Evolutionary conservation across 2,113 vertebrate species (phyloP).

Genomic region (Mobula hypostoma): DNA sequence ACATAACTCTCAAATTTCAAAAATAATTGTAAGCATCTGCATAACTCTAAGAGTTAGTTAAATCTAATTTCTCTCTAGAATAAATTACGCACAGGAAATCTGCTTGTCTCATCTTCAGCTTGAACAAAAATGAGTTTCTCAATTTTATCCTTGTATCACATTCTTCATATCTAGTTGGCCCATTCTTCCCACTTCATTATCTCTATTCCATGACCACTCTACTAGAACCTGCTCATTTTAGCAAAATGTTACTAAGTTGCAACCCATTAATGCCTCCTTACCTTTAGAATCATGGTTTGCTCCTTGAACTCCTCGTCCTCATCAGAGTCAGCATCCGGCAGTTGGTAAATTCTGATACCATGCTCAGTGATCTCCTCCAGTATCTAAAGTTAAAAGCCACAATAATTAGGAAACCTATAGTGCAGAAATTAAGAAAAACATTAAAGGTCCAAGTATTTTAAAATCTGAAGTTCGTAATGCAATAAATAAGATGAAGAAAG

Average conservation of each 20-base stretch:
- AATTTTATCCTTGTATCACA: neutral
- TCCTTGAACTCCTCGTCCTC: constrained; percentile 94
- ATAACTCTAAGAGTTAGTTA: neutral
- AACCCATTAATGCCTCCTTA: constrained; percentile 45
- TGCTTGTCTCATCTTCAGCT: neutral
- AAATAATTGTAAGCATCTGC: neutral
- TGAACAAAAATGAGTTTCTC: neutral
- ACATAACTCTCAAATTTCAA: neutral
- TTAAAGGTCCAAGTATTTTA: too few species aligned
- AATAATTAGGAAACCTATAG: neutral
- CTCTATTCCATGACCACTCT: too few species aligned
- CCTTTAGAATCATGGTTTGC: constrained; percentile 83
- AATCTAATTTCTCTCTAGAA: neutral
- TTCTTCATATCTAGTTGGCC: neutral
- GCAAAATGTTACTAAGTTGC: neutral
- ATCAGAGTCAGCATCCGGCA: constrained; percentile 85
- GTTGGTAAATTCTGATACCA: constrained; percentile 82
- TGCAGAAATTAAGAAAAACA: too few species aligned
- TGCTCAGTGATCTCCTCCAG: constrained; percentile 85
- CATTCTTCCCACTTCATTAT: neutral
- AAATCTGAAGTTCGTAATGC: too few species aligned
- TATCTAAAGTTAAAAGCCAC: constrained; percentile 54
- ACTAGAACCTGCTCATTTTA: neutral
- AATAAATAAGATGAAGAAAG: too few species aligned
- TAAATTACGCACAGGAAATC: neutral